Evolutionary conservation across 2,888 invertebrate species (phyloP).

Genomic region (Willowsia nigromaculata): DNA sequence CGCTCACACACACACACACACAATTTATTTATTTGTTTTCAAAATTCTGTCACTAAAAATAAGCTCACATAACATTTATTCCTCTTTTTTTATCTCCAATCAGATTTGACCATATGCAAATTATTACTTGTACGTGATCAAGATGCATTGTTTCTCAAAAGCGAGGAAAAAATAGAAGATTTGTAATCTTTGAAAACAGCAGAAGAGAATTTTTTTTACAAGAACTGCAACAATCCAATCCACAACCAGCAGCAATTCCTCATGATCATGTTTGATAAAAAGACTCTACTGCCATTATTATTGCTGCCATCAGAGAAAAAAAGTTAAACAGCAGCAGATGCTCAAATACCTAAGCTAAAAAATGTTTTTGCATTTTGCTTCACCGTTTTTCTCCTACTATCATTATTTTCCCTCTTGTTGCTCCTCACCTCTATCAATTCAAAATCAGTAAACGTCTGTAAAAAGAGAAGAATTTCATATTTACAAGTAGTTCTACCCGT

Average conservation of each 20-base stretch:
- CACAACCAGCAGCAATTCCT: background rate
- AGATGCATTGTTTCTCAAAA: slow-evolving; percentile 12
- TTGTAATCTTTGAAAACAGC: slow-evolving; percentile 58
- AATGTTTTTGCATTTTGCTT: slow-evolving; percentile 2
- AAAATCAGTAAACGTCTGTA: slow-evolving; percentile 47
- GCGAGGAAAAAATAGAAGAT: background rate
- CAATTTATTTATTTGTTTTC: background rate
- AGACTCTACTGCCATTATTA: background rate
- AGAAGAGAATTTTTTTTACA: slow-evolving; percentile 53
- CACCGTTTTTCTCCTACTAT: background rate
- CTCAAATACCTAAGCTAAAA: background rate
- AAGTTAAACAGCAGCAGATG: slow-evolving; percentile 8
- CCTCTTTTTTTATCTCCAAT: background rate
- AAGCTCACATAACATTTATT: background rate
- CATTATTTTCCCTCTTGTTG: background rate
- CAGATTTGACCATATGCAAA: background rate
- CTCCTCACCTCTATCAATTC: slow-evolving; percentile 18
- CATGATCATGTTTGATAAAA: background rate
- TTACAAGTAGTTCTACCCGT: slow-evolving; percentile 1
- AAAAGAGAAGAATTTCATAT: background rate
- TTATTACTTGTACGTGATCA: background rate
- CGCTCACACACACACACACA: background rate
- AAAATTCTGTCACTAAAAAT: slow-evolving; percentile 6
- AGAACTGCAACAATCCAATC: too few relatives aligned
- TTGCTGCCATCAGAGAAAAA: background rate